phyloP scores from a whole-genome alignment of 2,113 vertebrate species.

The Muntiacus reevesi region DNA sequence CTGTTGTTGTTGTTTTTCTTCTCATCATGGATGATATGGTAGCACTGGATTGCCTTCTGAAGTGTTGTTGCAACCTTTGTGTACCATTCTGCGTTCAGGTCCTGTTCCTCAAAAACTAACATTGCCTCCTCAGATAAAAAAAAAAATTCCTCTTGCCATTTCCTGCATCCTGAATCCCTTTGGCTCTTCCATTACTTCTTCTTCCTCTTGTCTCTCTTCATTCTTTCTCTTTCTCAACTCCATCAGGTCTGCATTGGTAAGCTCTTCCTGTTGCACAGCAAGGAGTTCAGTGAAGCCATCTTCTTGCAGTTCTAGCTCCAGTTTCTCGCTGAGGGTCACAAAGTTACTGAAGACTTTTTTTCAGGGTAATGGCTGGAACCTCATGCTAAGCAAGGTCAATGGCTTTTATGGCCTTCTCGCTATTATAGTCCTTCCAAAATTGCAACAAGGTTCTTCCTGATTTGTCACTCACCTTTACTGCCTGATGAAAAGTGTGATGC shows the following conservation, averaged over 20 bases:
- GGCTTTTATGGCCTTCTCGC: not conserved
- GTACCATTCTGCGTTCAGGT: not conserved
- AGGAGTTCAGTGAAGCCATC: not conserved
- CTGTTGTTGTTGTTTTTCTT: not conserved
- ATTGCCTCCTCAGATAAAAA: not conserved
- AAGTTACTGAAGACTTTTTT: not conserved
- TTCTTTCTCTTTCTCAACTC: not conserved
- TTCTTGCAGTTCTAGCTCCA: not conserved
- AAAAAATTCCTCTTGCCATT: not conserved
- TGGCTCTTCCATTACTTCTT: not conserved
- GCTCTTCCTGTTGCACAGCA: not conserved
- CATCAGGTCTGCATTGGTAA: not conserved
- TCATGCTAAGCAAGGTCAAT: not conserved
- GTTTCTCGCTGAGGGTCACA: not conserved
- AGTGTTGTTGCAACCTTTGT: not conserved
- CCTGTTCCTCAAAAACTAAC: not conserved
- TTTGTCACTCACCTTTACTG: not conserved
- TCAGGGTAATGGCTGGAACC: not conserved
- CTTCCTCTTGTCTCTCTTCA: not conserved
- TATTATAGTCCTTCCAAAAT: not conserved
- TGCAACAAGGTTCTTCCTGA: not conserved
- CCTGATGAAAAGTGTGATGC: not conserved
- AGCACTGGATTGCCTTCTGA: not conserved
- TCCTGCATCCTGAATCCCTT: not conserved
- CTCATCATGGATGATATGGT: not conserved